Evolutionary conservation across 1,140 invertebrate genomes (phyloP).

Genomic region (Antheraea pernyi): DNA sequence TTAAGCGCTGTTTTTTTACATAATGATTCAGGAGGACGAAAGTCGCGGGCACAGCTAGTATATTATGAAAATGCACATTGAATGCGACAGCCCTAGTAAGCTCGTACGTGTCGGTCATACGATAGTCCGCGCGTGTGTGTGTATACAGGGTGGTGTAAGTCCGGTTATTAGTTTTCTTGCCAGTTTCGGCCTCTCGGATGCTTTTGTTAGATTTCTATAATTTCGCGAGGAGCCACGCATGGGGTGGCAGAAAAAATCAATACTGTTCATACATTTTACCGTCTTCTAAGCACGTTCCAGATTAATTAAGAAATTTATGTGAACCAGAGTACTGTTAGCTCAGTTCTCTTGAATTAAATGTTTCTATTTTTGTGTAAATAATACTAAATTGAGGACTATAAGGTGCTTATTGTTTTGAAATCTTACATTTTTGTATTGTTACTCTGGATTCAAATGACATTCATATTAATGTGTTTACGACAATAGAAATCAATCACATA

Average conservation of each 20-base stretch:
- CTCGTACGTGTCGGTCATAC: conserved; percentile 18
- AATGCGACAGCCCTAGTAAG: background rate
- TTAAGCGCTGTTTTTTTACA: too few relatives aligned
- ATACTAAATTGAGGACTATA: too few relatives aligned
- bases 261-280: conserved; percentile 22
- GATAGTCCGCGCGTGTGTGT: conserved; percentile 33
- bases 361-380: background rate
- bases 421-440: too few relatives aligned
- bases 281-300: too few relatives aligned
- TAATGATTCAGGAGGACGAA: too few relatives aligned
- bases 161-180: conserved; percentile 76
- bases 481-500: too few relatives aligned
- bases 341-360: background rate
- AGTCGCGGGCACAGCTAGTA: too few relatives aligned
- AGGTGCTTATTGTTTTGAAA: too few relatives aligned
- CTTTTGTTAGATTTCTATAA: conserved; percentile 78
- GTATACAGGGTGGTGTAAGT: conserved; percentile 51
- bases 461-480: too few relatives aligned
- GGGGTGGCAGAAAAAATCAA: conserved; percentile 53
- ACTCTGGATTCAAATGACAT: too few relatives aligned
- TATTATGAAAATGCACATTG: background rate
- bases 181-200: conserved; percentile 61
- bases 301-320: conserved; percentile 7
- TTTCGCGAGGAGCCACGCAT: conserved; percentile 55
- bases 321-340: too few relatives aligned